These are phyloP conservation scores for Zoanthus solanderi DNA, from an alignment of 92 coral and sea anemone genomes.

Conservation along the genomic window DNA sequence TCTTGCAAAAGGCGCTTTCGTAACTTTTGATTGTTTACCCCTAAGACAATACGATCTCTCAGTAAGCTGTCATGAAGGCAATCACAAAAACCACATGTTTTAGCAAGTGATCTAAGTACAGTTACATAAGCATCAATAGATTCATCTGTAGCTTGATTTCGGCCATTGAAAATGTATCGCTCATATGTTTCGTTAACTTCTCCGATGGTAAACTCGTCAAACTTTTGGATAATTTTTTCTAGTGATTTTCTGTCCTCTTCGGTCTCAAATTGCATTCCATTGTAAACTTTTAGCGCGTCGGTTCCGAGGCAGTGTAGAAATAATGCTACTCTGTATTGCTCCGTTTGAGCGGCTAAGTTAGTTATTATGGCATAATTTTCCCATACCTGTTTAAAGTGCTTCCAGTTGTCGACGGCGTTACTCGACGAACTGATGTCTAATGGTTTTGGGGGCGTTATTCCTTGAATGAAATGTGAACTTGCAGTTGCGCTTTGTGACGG, in stretches of 20 bases:
- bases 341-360: background rate
- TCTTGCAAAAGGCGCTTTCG: slow-evolving; percentile 61
- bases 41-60: slow-evolving; percentile 24
- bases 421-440: too few species aligned
- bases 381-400: too few species aligned
- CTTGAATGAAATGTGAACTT: slow-evolving; percentile 10
- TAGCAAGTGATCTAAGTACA: slow-evolving; percentile 54
- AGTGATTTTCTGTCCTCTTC: background rate
- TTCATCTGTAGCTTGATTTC: too few species aligned
- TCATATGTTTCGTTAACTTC: slow-evolving; percentile 57
- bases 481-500: slow-evolving; percentile 4
- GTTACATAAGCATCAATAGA: slow-evolving; percentile 39
- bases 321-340: slow-evolving; percentile 53
- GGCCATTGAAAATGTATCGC: slow-evolving; percentile 59
- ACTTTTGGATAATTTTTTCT: slow-evolving; percentile 35
- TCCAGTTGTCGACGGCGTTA: too few species aligned
- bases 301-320: slow-evolving; percentile 68
- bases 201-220: too few species aligned
- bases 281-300: slow-evolving; percentile 41
- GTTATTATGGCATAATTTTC: slow-evolving; percentile 25
- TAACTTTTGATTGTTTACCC: slow-evolving; percentile 24
- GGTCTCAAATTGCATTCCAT: too few species aligned
- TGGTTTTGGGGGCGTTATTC: slow-evolving; percentile 24
- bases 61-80: too few species aligned
- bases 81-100: background rate